Conservation (phyloP, 2,888 invertebrate species). For the Piscicola geometra region DNA sequence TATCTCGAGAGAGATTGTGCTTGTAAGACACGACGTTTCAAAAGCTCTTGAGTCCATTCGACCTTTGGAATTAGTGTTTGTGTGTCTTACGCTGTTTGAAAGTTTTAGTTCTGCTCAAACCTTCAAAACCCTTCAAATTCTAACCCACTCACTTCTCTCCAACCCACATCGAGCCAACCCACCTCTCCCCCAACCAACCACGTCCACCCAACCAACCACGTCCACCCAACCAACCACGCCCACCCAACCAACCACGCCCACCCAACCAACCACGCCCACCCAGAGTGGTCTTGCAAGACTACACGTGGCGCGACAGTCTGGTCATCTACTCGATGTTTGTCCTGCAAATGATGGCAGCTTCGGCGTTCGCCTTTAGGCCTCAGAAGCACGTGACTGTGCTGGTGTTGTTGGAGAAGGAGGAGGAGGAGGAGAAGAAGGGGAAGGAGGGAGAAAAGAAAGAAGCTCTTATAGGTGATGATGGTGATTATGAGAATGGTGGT, state of each 20-base stretch:
- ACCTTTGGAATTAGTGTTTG: no score
- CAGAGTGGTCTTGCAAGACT: slow-evolving; percentile 12
- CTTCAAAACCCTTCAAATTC: neutral
- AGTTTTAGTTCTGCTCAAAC: no score
- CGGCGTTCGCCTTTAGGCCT: slow-evolving; percentile 3
- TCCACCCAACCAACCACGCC: no score
- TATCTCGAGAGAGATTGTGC: no score
- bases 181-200: no score
- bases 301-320: neutral
- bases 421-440: neutral
- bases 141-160: neutral
- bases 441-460: neutral
- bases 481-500: neutral
- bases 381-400: neutral
- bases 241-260: no score
- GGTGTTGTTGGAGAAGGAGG: neutral
- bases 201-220: no score
- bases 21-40: no score
- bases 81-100: no score
- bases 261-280: neutral
- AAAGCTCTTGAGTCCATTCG: no score
- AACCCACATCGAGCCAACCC: no score
- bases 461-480: neutral
- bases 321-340: slow-evolving; percentile 6
- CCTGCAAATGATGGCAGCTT: slow-evolving; percentile 8